These are phyloP conservation scores for Columba janthina DNA, from an alignment of 2,113 vertebrate genomes.

Conservation along the genomic window DNA sequence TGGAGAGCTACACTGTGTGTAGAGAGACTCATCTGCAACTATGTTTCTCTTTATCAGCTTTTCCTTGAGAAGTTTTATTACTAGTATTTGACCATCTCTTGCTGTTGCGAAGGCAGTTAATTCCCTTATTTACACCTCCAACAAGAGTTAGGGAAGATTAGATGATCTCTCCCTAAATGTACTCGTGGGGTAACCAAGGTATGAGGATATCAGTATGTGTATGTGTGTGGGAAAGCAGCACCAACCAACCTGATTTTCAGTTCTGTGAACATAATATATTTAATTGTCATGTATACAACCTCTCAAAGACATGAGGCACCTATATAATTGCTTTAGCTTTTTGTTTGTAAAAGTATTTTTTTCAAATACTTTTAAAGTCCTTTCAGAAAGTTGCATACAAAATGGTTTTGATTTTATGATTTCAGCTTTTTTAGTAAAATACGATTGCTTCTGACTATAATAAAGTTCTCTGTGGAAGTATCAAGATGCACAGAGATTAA, in stretches of 20 bases:
- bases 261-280: not conserved
- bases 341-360: not conserved
- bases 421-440: conserved; percentile 46
- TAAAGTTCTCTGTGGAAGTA: conserved; percentile 41
- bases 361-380: not conserved
- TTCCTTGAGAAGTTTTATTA: not conserved
- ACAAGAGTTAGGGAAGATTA: not conserved
- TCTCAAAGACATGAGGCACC: not conserved
- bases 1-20: not conserved
- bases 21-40: not conserved
- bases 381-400: not conserved
- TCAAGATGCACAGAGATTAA: conserved; percentile 62
- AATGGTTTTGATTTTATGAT: conserved; percentile 11
- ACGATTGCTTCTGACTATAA: conserved; percentile 26
- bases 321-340: not conserved
- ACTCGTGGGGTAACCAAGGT: not conserved
- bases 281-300: not conserved
- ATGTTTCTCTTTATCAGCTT: not conserved
- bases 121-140: not conserved
- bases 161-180: accelerated
- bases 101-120: not conserved
- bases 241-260: not conserved
- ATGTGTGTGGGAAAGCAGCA: not conserved
- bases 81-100: not conserved
- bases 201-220: not conserved